phyloP scores from a whole-genome alignment of 2,888 invertebrate genomes.

The Plebejus melissa region DNA sequence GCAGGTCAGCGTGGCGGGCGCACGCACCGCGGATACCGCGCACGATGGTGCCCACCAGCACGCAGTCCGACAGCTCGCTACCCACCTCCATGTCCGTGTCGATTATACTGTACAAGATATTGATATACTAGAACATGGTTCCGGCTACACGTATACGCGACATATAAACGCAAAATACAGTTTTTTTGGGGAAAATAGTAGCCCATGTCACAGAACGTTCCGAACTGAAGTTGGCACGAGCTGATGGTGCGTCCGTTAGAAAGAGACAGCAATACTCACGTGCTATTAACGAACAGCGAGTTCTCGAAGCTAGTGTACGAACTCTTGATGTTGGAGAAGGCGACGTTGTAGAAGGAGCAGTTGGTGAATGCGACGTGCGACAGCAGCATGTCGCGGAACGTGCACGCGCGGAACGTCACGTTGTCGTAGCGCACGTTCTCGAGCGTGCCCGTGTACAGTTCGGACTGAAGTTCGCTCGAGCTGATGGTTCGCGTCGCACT shows the following conservation, averaged over 20 bases:
- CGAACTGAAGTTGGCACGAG: not conserved
- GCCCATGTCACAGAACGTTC: no score
- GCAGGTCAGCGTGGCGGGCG: conserved; percentile 62
- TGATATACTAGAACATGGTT: no score
- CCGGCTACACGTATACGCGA: no score
- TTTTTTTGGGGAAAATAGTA: no score
- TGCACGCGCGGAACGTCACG: conserved; percentile 81
- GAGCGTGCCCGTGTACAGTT: conserved; percentile 77
- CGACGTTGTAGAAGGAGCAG: conserved; percentile 83
- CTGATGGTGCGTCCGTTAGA: no score
- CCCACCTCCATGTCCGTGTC: conserved; percentile 85
- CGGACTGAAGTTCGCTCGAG: conserved; percentile 55
- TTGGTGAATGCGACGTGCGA: conserved; percentile 85
- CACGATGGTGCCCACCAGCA: conserved; percentile 56
- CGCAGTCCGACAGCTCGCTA: conserved; percentile 66
- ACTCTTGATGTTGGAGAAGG: conserved; percentile 85
- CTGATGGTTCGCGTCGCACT: conserved; percentile 49
- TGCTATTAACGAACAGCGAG: conserved; percentile 80
- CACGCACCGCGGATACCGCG: conserved; percentile 60
- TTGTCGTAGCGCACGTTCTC: conserved; percentile 82
- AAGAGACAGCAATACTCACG: conserved; percentile 60
- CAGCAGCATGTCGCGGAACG: conserved; percentile 83
- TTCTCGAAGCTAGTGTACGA: conserved; percentile 83
- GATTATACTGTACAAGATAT: conserved; percentile 73
- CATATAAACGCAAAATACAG: no score